Base-by-base conservation (phyloP, 1,140 invertebrate species). In the Orchesella cincta region DNA sequence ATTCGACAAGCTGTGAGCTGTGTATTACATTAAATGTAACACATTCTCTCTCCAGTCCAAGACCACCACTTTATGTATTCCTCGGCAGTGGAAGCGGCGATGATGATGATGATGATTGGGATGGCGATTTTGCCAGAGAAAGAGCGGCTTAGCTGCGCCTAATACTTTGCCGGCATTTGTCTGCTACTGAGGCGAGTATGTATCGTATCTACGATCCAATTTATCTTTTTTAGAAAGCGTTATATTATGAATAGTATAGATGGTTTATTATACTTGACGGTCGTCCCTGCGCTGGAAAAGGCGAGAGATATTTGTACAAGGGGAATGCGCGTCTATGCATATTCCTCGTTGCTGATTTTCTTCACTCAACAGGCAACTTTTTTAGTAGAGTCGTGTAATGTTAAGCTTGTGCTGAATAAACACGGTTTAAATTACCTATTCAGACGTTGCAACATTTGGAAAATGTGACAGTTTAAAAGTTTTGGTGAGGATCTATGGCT, bases 401-500 rank as follows among this genome's bases (percentile, higher is more conserved):
- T 57, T n/a, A 70, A 33, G 29, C 31, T 76, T 76, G 31, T 71
- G 33, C 64, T 76, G 75, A 76, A 71, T 71, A 62, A 76, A 76
- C 64, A 76, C 67, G 39, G 62, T 70, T 28, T 46, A 76, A 54
- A 76, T 76, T 76, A 73, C 67, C 39, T 34, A 73, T 35, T n/a
- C 73, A 71, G 31, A 31, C 31, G 29, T 67, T 29, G 29, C 3
- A 31, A 12, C n/a, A 2, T 29, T 33, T 62, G 77, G 46, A 52
- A 72, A 71, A 54, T 78, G 74, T 75, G 77, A 78, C 74, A 75
- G 74, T 64, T 75, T 75, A 75, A 78, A 75, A 72, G 51, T 71
- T 64, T 77, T 77, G 16, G 20, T 31, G 36, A 74, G 54, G 76
- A 75, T 78, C 64, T 74, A 74, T 71, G 70, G 34, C 73, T 54